These are phyloP conservation scores for Malaclemys terrapin DNA, from an alignment of 2,113 vertebrate genomes.

Conservation along the genomic window DNA sequence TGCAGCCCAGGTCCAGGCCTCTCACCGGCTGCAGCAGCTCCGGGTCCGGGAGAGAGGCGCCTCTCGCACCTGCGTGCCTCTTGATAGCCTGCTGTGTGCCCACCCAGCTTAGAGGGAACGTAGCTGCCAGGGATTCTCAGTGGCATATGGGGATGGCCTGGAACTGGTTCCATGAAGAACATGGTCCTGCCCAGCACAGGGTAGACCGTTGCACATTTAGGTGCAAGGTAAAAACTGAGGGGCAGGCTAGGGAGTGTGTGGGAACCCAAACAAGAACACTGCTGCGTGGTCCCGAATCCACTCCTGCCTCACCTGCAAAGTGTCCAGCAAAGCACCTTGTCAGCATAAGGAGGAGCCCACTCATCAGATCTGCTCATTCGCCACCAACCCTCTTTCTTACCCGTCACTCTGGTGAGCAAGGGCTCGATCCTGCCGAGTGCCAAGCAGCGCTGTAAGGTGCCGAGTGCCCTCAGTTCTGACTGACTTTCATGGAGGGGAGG, in stretches of 20 bases:
- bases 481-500: not conserved
- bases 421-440: not conserved
- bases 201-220: not conserved
- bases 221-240: not conserved
- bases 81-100: too few relatives aligned
- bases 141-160: too few relatives aligned
- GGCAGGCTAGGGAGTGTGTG: not conserved
- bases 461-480: not conserved
- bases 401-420: not conserved
- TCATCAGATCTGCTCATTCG: not conserved
- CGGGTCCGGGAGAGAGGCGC: too few relatives aligned
- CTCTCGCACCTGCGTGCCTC: too few relatives aligned
- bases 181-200: not conserved
- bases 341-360: not conserved
- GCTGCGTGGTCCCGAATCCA: not conserved
- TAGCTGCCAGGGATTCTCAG: not conserved
- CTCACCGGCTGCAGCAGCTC: too few relatives aligned
- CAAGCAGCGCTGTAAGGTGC: not conserved
- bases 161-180: not conserved
- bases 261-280: not conserved
- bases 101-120: too few relatives aligned
- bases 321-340: not conserved
- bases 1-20: too few relatives aligned
- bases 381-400: not conserved
- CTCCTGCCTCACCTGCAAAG: not conserved